These are phyloP conservation scores for Zaprionus gabonicus DNA, from an alignment of 1,140 invertebrate species.

Conservation along the genomic window DNA sequence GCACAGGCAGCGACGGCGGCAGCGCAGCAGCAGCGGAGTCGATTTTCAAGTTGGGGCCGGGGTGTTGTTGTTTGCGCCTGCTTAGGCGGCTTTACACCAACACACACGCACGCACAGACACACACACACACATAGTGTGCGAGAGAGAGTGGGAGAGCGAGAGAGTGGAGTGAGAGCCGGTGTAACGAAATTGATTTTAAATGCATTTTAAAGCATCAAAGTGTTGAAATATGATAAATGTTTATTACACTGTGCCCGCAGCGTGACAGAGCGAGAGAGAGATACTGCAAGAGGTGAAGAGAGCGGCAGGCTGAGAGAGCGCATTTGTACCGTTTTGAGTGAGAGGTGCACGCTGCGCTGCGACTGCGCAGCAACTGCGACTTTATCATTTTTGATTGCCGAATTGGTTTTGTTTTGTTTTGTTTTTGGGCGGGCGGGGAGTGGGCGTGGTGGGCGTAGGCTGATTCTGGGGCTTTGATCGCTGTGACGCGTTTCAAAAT, in stretches of 20 bases:
- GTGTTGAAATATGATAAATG: constrained; percentile 83
- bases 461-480: constrained; percentile 46
- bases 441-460: constrained; percentile 66
- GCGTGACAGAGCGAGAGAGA: constrained; percentile 14
- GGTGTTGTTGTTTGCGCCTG: constrained; percentile 37
- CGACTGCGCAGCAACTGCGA: background rate
- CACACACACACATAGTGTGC: background rate
- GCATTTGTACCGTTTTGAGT: constrained; percentile 1
- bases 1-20: constrained; percentile 12
- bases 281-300: background rate
- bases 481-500: constrained; percentile 60
- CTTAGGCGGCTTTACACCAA: constrained; percentile 16
- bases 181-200: constrained; percentile 80
- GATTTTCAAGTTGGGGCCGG: background rate
- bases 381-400: constrained; percentile 39
- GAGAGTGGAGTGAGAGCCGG: constrained; percentile 26
- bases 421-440: constrained; percentile 3
- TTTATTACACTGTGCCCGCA: constrained; percentile 57
- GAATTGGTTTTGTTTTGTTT: constrained; percentile 15
- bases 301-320: constrained; percentile 14
- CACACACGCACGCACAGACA: constrained; percentile 6
- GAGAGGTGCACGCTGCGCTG: constrained; percentile 8
- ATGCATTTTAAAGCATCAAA: constrained; percentile 83
- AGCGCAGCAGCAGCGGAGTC: background rate
- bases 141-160: constrained; percentile 6